A percentile compares a stretch with the other conserved stretches of the same genome.
Conservation (phyloP, 1,140 invertebrate genomes). For the Drosophila mayri region DNA sequence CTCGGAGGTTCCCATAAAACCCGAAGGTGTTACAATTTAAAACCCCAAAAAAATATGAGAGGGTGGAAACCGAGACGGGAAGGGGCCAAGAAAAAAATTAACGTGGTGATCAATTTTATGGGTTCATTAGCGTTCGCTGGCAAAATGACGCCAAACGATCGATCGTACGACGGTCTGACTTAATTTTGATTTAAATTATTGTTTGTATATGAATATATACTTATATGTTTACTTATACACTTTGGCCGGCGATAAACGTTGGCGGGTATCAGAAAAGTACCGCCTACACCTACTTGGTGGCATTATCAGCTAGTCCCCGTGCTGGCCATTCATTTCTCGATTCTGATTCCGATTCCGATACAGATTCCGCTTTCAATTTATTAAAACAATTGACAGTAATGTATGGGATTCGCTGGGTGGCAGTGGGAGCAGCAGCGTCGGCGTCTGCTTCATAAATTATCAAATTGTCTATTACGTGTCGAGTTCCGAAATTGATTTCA, state of each 20-base stretch:
- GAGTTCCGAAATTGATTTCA: constrained; percentile 57
- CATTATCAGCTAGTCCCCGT: constrained; percentile 46
- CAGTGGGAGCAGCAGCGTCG: not conserved
- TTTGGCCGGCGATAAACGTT: constrained; percentile 14
- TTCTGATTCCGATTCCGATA: constrained; percentile 44
- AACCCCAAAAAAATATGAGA: constrained; percentile 4
- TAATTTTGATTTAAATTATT: constrained; percentile 79
- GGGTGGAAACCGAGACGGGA: not conserved
- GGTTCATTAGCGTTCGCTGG: constrained; percentile 69
- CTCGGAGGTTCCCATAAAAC: constrained; percentile 56
- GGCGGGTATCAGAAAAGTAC: constrained; percentile 29
- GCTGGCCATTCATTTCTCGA: constrained; percentile 37
- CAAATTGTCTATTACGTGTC: constrained; percentile 65
- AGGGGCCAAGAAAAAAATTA: constrained; percentile 57
- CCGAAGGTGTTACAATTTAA: constrained; percentile 71
- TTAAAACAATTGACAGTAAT: constrained; percentile 77
- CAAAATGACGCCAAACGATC: constrained; percentile 62
- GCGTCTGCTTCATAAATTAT: constrained; percentile 59
- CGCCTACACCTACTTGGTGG: constrained; percentile 15
- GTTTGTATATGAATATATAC: constrained; percentile 56
- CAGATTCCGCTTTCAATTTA: constrained; percentile 47
- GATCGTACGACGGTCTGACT: constrained; percentile 63
- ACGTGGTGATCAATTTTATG: constrained; percentile 82
- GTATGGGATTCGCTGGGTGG: constrained; percentile 46
- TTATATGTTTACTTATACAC: constrained; percentile 22